Percentiles rank a stretch among this genome's conserved stretches.
Evolutionary conservation across 2,797 vertebrate species (phyloP).

Genomic region (Falco concolor): DNA sequence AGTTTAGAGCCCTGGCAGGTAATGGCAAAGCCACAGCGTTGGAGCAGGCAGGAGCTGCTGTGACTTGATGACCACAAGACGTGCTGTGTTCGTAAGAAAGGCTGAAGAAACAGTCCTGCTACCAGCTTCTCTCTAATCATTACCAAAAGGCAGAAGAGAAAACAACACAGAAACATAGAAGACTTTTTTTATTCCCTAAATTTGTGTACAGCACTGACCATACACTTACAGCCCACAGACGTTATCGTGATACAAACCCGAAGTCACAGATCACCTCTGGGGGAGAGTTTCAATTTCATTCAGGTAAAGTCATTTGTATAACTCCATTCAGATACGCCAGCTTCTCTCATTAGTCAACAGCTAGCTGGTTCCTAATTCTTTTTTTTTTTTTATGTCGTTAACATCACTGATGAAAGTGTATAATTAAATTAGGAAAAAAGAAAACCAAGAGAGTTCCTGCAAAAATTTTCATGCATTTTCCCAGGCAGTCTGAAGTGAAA

Average conservation of each 20-base stretch:
- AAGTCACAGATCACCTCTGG: neutral
- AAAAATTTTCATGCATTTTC: neutral
- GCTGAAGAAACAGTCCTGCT: neutral
- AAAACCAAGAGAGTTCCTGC: neutral
- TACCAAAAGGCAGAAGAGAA: neutral
- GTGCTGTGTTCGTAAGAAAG: fast-evolving
- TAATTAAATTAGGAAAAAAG: neutral
- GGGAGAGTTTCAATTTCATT: neutral
- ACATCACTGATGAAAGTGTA: neutral
- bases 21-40: neutral
- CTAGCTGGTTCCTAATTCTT: neutral
- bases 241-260: fast-evolving
- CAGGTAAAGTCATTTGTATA: neutral
- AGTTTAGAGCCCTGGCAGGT: neutral
- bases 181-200: too few species aligned
- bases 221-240: fast-evolving
- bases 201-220: neutral
- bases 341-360: neutral
- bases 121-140: neutral
- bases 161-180: neutral
- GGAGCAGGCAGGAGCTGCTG: neutral
- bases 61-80: neutral
- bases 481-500: neutral
- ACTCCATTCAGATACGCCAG: neutral
- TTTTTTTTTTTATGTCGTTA: neutral